Percentiles rank a stretch among this genome's conserved stretches.
phyloP scores from a whole-genome alignment of 2,888 invertebrate species.

The Agonopterix arenella region DNA sequence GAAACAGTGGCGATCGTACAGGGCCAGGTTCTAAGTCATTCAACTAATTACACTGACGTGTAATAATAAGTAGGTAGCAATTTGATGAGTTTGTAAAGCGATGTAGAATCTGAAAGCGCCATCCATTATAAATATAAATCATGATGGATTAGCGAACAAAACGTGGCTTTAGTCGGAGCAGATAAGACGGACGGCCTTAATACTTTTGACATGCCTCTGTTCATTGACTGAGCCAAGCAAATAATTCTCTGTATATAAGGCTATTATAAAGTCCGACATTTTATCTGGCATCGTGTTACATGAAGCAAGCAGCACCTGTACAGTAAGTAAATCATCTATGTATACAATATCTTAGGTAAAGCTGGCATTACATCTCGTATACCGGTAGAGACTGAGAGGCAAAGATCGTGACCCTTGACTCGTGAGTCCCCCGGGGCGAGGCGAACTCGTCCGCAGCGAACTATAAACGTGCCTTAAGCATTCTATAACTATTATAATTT shows the following conservation, averaged over 20 bases:
- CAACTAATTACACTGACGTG: no score
- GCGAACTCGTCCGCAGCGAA: conserved; percentile 12
- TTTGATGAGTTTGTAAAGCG: neutral
- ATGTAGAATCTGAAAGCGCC: conserved; percentile 10
- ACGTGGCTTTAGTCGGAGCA: conserved; percentile 9
- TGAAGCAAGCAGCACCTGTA: neutral
- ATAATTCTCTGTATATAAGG: no score
- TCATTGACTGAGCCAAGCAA: conserved; percentile 12
- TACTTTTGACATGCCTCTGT: conserved; percentile 14
- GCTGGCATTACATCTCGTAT: no score
- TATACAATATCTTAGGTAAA: no score
- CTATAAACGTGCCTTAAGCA: neutral
- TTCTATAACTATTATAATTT: no score
- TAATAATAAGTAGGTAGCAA: neutral
- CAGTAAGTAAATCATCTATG: conserved; percentile 1
- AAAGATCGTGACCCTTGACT: conserved; percentile 51
- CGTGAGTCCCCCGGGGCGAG: conserved; percentile 36
- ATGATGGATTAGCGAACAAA: conserved; percentile 15
- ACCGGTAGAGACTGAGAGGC: conserved; percentile 17
- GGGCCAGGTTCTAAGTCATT: neutral
- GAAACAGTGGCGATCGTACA: no score
- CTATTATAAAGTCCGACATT: no score
- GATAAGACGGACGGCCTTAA: conserved; percentile 19
- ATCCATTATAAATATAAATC: conserved; percentile 15
- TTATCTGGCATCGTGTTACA: no score